These are phyloP conservation scores for Acanthosoma haemorrhoidale DNA, from an alignment of 2,888 invertebrate species.

Conservation along the genomic window DNA sequence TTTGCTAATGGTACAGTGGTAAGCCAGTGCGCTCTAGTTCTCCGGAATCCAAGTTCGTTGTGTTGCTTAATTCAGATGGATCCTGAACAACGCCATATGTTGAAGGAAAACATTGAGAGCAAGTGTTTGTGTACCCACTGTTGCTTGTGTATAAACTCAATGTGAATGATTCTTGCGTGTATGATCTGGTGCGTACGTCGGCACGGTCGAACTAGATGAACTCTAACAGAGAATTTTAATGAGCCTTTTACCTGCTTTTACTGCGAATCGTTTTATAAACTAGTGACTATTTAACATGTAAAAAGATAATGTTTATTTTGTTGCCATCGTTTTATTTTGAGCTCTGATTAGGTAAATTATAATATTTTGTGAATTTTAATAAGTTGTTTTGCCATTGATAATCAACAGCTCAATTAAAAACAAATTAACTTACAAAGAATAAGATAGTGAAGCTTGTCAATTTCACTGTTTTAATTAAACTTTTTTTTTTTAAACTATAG, in stretches of 20 bases:
- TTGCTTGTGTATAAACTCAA: conserved; percentile 17
- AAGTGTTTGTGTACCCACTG: conserved; percentile 12
- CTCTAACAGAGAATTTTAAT: not conserved
- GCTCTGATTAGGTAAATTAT: not conserved
- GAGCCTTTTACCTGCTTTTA: conserved; percentile 13
- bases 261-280: not conserved
- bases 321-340: conserved; percentile 1
- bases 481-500: not conserved
- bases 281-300: conserved; percentile 21
- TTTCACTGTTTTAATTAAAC: too few species aligned
- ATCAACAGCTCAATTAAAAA: too few species aligned
- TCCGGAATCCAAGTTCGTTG: not conserved
- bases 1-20: too few species aligned
- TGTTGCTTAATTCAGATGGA: conserved; percentile 28
- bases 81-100: conserved; percentile 36
- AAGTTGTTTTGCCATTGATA: too few species aligned
- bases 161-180: conserved; percentile 29
- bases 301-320: not conserved
- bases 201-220: conserved; percentile 28
- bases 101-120: conserved; percentile 28
- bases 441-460: too few species aligned
- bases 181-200: conserved; percentile 28
- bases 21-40: not conserved
- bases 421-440: too few species aligned
- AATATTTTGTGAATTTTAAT: too few species aligned